phyloP scores from a whole-genome alignment of 2,113 vertebrate species.

The Mustela lutreola region DNA sequence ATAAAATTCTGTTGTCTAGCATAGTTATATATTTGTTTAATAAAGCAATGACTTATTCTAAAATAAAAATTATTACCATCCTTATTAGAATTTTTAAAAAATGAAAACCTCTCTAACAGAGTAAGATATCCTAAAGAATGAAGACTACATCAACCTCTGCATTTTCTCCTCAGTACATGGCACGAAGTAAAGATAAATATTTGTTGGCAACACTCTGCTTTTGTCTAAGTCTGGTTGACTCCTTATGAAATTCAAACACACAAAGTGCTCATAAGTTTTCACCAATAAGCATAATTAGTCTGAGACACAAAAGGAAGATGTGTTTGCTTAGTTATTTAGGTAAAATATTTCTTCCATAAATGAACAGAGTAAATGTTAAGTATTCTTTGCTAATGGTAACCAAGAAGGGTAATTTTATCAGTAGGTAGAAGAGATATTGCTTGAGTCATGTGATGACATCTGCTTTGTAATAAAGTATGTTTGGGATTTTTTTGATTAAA shows the following conservation, averaged over 20 bases:
- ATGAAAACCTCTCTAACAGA: neutral
- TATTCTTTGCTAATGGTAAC: neutral
- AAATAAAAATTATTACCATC: neutral
- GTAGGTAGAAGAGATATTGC: neutral
- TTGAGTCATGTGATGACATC: neutral
- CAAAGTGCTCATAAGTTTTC: neutral
- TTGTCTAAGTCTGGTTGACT: neutral
- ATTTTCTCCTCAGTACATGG: neutral
- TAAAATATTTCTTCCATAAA: neutral
- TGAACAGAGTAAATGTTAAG: neutral
- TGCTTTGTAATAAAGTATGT: neutral
- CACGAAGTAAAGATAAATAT: neutral
- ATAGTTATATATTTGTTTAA: slow-evolving; percentile 26
- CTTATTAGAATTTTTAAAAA: slow-evolving; percentile 42
- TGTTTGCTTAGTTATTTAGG: neutral
- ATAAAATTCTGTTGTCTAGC: neutral
- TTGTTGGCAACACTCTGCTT: neutral
- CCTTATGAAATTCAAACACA: neutral
- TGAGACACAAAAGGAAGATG: neutral
- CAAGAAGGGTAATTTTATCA: neutral
- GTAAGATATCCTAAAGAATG: neutral
- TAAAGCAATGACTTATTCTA: neutral
- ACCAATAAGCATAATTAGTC: neutral
- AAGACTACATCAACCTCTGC: neutral
- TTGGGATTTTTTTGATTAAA: neutral